These are phyloP conservation scores for Heterodera filipjevi DNA, from an alignment of 2,888 invertebrate genomes.

Conservation along the genomic window DNA sequence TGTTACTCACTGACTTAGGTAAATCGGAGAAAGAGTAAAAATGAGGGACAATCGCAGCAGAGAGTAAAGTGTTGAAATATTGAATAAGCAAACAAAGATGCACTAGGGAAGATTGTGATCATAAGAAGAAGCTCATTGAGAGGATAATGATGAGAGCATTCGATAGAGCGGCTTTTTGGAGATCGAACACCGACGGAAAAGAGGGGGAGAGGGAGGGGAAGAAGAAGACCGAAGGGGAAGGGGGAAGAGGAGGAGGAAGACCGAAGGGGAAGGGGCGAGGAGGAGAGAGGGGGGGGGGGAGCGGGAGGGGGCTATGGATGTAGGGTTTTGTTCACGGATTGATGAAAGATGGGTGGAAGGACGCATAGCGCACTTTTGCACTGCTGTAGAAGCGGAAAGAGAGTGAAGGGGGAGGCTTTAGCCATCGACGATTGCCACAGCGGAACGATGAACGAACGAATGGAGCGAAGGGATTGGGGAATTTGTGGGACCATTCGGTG, in stretches of 20 bases:
- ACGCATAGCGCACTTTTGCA: not conserved
- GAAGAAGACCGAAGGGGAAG: too few species aligned
- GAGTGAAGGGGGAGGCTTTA: not conserved
- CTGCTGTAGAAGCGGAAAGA: not conserved
- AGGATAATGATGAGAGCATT: not conserved
- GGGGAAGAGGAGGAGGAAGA: not conserved
- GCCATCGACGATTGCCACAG: not conserved
- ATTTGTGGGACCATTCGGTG: too few species aligned
- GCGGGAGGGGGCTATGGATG: not conserved
- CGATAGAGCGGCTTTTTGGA: not conserved
- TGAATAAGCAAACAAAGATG: not conserved
- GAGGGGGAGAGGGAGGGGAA: not conserved
- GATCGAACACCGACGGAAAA: not conserved
- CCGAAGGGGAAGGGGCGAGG: too few species aligned
- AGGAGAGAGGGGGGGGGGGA: too few species aligned
- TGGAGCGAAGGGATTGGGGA: not conserved
- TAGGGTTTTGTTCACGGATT: slow-evolving; percentile 5
- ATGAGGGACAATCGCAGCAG: too few species aligned
- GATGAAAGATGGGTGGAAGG: not conserved
- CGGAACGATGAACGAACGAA: not conserved
- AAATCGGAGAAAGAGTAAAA: too few species aligned
- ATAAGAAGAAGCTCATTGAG: not conserved
- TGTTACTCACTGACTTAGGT: too few species aligned
- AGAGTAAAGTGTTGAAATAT: not conserved
- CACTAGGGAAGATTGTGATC: not conserved